Evolutionary conservation across 1,140 invertebrate genomes (phyloP).

Genomic region (Bombus waltoni): DNA sequence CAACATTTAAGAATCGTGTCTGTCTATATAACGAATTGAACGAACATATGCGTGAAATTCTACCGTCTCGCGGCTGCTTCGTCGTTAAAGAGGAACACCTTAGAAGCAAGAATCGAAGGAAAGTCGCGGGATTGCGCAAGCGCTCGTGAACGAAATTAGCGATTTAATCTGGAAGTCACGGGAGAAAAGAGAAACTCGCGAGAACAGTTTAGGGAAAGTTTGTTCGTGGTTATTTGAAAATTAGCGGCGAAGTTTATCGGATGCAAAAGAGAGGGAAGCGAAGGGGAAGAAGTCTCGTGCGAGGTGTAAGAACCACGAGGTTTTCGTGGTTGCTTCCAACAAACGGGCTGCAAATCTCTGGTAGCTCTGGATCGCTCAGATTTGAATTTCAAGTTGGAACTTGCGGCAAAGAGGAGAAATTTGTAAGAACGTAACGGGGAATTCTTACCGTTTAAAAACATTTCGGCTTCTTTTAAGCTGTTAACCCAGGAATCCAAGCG

Average conservation of each 20-base stretch:
- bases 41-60: background rate
- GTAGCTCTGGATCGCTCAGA: background rate
- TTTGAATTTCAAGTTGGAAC: background rate
- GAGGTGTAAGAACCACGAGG: background rate
- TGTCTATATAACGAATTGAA: background rate
- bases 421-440: background rate
- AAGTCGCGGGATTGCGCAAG: background rate
- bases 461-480: too few species aligned
- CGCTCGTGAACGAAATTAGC: slow-evolving; percentile 9
- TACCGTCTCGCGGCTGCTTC: background rate
- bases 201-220: slow-evolving; percentile 24
- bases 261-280: background rate
- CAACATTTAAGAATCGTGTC: background rate
- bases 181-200: slow-evolving; percentile 18
- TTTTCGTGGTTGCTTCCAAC: background rate
- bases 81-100: background rate
- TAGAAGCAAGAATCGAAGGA: background rate
- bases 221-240: slow-evolving; percentile 12
- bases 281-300: background rate
- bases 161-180: slow-evolving; percentile 15
- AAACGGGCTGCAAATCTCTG: too few species aligned
- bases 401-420: background rate
- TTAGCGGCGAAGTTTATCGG: background rate
- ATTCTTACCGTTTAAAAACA: too few species aligned
- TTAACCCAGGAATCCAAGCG: too few species aligned